Conservation (phyloP, 2,797 vertebrate species). For the Sebastes elongatus region DNA sequence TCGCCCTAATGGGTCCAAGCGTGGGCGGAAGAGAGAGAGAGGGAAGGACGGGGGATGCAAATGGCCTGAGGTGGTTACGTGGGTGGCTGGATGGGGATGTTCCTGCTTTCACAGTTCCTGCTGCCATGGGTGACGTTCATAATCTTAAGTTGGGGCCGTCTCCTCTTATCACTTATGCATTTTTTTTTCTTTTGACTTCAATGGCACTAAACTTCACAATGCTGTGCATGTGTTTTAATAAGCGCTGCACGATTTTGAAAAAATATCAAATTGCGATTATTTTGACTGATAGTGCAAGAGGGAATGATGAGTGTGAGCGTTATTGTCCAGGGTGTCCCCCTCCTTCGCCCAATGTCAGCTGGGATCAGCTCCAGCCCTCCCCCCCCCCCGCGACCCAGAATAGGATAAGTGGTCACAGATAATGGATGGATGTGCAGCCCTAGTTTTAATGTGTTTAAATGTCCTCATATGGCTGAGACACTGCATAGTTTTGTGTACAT, state of each 20-base stretch:
- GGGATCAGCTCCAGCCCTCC: no score
- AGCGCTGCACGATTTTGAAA: not conserved
- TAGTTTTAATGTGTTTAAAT: not conserved
- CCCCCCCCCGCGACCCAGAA: no score
- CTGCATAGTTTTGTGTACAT: not conserved
- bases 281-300: no score
- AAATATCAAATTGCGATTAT: no score
- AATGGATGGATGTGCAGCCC: not conserved
- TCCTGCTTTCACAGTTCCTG: slow-evolving; percentile 39
- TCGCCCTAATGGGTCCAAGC: slow-evolving; percentile 49
- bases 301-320: no score
- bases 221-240: not conserved
- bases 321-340: fast-evolving
- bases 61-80: slow-evolving; percentile 49
- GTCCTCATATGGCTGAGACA: not conserved
- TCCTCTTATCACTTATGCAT: not conserved
- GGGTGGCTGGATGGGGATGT: slow-evolving; percentile 52
- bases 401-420: no score
- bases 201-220: not conserved
- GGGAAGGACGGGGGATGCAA: slow-evolving; percentile 28
- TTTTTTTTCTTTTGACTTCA: not conserved
- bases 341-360: no score
- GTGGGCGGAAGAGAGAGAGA: slow-evolving; percentile 33
- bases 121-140: slow-evolving; percentile 15
- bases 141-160: slow-evolving; percentile 5